Conservation (phyloP, 2,113 vertebrate species). For the Oceanites oceanicus region DNA sequence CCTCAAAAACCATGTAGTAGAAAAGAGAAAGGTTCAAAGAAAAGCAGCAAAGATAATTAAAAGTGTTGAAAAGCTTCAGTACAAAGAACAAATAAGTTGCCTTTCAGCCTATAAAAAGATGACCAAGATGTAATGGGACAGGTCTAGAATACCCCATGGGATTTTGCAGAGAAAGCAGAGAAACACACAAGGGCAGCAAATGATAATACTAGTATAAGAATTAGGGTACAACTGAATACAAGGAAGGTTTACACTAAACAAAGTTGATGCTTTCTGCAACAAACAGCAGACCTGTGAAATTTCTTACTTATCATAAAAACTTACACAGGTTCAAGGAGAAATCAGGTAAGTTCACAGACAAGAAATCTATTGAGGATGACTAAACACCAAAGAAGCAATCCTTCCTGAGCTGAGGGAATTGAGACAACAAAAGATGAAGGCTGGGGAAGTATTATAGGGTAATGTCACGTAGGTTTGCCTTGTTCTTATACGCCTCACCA, state of each 20-base stretch:
- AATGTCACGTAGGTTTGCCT: accelerated
- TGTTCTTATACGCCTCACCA: neutral
- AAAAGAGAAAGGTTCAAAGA: neutral
- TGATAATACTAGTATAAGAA: neutral
- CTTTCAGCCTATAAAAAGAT: neutral
- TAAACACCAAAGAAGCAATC: neutral
- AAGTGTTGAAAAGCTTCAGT: neutral
- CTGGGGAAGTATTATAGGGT: neutral
- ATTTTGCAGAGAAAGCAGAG: neutral
- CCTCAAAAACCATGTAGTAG: neutral
- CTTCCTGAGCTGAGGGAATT: neutral
- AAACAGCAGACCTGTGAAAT: neutral
- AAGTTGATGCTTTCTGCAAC: neutral
- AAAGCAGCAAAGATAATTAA: neutral
- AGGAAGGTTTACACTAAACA: neutral
- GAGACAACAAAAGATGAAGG: neutral
- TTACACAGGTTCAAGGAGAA: neutral
- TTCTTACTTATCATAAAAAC: neutral
- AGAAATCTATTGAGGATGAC: neutral
- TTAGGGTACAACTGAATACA: neutral
- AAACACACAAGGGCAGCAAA: neutral
- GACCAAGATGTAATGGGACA: neutral
- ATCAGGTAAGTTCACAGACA: neutral
- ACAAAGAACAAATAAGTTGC: neutral
- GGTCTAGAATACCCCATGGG: neutral